Percentiles rank a stretch among this genome's conserved stretches.
Evolutionary conservation across 2,113 vertebrate species (phyloP).

Genomic region (Aspiorhynchus laticeps): DNA sequence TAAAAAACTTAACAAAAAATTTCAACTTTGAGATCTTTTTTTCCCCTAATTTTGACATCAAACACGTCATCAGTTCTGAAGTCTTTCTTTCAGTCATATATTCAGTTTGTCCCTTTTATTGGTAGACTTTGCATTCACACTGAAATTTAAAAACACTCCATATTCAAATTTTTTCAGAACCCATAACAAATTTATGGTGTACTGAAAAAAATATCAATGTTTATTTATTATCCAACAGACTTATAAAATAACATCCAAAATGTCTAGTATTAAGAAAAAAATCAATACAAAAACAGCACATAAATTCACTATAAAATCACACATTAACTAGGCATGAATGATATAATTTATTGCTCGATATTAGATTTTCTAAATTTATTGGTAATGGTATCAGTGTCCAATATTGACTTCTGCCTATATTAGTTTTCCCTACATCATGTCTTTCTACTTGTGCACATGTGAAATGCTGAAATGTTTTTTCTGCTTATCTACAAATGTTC

Average conservation of each 20-base stretch:
- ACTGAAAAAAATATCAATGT: neutral
- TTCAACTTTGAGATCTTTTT: neutral
- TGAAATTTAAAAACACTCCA: neutral
- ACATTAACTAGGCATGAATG: neutral
- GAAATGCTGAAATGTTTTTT: neutral
- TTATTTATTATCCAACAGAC: neutral
- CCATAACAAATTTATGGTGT: neutral
- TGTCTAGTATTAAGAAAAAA: neutral
- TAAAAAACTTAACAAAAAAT: slow-evolving; percentile 55
- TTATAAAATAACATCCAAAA: neutral
- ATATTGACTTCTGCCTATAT: neutral
- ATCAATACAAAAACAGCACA: neutral
- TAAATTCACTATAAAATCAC: neutral
- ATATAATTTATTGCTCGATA: too few species aligned
- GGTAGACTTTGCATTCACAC: neutral
- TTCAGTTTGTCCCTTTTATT: neutral
- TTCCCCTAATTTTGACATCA: neutral
- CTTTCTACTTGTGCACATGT: neutral
- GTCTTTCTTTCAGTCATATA: neutral
- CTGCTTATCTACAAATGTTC: neutral
- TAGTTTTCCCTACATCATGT: neutral
- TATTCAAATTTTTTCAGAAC: neutral
- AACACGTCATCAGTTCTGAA: neutral
- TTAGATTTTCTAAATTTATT: neutral
- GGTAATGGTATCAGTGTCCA: neutral